Percentiles rank a stretch among this genome's conserved stretches.
Conservation (phyloP, 2,888 invertebrate genomes). For the Ferrisia virgata region DNA sequence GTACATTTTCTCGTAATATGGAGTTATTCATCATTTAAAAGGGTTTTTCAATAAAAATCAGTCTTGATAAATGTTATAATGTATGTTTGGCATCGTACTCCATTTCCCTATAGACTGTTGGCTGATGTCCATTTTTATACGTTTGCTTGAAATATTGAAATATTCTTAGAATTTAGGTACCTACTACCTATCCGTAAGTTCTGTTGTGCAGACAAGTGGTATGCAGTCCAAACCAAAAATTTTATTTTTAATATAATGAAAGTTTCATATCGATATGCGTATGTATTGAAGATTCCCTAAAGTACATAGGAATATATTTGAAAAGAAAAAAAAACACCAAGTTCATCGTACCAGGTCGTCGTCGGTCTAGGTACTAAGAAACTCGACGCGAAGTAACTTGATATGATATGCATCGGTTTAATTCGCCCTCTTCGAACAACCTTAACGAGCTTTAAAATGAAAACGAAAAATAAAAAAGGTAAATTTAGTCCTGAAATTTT, state of each 20-base stretch:
- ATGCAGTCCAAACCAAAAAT: neutral
- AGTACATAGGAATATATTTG: neutral
- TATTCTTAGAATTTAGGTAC: neutral
- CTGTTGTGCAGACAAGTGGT: neutral
- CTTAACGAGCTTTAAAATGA: neutral
- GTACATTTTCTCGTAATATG: neutral
- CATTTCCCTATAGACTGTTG: neutral
- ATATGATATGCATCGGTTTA: neutral
- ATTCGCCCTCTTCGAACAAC: neutral
- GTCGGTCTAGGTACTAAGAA: neutral
- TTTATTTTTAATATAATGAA: neutral
- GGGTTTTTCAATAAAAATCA: neutral
- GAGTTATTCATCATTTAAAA: neutral
- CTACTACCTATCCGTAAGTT: neutral
- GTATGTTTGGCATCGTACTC: neutral
- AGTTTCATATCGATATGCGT: too few species aligned
- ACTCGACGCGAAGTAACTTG: neutral
- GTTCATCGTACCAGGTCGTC: neutral
- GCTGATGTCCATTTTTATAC: neutral
- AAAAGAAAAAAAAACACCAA: neutral
- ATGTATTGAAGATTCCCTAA: neutral
- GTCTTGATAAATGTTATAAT: neutral
- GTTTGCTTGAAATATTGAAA: neutral
- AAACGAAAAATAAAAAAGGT: constrained; percentile 1
- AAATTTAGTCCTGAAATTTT: constrained; percentile 17